Base-by-base conservation (phyloP, 2,113 vertebrate species). In the Patagioenas fasciata region DNA sequence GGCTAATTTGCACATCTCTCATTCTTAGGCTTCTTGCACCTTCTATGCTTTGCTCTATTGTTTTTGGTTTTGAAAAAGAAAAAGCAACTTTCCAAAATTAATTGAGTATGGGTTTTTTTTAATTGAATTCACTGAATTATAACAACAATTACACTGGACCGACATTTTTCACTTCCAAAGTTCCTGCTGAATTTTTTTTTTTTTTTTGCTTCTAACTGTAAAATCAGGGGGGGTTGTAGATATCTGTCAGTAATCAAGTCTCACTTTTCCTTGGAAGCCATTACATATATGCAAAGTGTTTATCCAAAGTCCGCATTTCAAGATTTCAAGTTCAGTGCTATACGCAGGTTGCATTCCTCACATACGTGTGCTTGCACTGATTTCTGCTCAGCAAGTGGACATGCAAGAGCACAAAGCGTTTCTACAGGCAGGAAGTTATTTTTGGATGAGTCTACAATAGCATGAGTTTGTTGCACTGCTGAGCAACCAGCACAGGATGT, bases 211-310 rank as follows among this genome's bases (percentile, higher is more conserved):
- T 71, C 13, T 80, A 67, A 38, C 28, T 60, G 14, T 56, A 77
- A 69, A 80, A 72, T 0, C 2, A 23, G n/a, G 11, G 20, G 3
- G 1, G 2, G 44, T 51, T 77, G 11, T 56, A 78, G 17, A 24
- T 29, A 84, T n/a, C 11, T 71, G 19, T 53, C 32, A 48, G 32
- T 53, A 40, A n/a, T 10, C 24, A 26, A 51, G 21, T 77, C 58
- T 83, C 10, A 11, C 36, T 69, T 88, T 86, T 44, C 34, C 54
- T 93, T 84, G 71, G 71, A 85, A 94, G 57, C 24, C 14, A n/a
- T 83, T 80, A 47, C 5, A 10, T 69, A 53, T 20, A 58, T 86
- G 58, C 25, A 38, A 65, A 81, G 7, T 1, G 1, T 53, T 93
- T 18, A 57, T 44, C 31, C 36, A 23, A 93, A 73, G 23, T 29